phyloP scores from a whole-genome alignment of 2,888 invertebrate genomes.

The Ditylenchus weischeri region DNA sequence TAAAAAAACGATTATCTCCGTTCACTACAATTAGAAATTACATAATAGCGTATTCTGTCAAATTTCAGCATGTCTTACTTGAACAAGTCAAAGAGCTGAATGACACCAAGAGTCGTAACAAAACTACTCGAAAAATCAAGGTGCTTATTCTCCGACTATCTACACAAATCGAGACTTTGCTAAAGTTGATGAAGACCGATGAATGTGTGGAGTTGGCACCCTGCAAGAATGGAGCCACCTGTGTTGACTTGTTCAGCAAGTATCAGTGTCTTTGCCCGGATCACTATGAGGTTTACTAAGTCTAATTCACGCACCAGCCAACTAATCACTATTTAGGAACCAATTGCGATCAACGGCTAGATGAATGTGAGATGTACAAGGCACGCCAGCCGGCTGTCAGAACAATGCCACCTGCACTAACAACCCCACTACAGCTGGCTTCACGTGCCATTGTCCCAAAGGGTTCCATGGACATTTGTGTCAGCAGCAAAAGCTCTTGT shows the following conservation, averaged over 20 bases:
- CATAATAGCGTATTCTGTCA: neutral
- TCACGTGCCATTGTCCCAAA: conserved; percentile 65
- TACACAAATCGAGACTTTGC: conserved; percentile 28
- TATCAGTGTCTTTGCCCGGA: conserved; percentile 52
- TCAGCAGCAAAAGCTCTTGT: conserved; percentile 42
- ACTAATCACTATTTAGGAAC: conserved; percentile 30
- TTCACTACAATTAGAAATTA: no score
- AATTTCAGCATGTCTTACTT: conserved; percentile 18
- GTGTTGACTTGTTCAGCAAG: conserved; percentile 46
- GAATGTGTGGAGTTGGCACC: conserved; percentile 42
- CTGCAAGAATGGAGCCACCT: conserved; percentile 52
- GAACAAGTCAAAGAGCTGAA: conserved; percentile 17
- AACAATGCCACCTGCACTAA: conserved; percentile 55
- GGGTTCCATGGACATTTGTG: conserved; percentile 52
- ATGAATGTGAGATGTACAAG: conserved; percentile 50
- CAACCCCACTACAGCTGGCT: conserved; percentile 61
- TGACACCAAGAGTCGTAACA: conserved; percentile 9
- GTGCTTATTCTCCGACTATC: conserved; percentile 24
- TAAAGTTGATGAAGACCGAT: conserved; percentile 37
- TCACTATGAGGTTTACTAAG: conserved; percentile 31
- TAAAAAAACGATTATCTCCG: no score
- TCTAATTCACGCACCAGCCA: neutral
- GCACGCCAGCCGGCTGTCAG: conserved; percentile 46
- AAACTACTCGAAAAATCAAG: conserved; percentile 20
- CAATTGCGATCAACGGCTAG: conserved; percentile 46